Percentiles rank a stretch among this genome's conserved stretches.
phyloP scores from a whole-genome alignment of 2,113 vertebrate genomes.

The Mastomys coucha region DNA sequence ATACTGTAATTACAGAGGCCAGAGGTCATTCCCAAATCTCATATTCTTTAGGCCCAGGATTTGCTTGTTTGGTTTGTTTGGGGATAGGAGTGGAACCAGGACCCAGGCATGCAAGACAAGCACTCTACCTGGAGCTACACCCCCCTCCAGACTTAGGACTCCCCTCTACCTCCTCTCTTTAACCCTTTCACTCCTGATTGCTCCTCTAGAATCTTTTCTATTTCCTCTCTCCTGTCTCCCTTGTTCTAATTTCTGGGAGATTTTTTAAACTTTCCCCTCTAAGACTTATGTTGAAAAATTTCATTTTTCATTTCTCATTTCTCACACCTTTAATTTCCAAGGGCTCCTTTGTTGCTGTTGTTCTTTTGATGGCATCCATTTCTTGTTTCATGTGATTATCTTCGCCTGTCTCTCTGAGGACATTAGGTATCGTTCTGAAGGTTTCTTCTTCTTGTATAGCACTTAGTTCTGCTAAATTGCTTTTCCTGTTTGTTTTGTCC shows the following conservation, averaged over 20 bases:
- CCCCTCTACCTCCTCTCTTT: background rate
- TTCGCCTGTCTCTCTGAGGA: conserved; percentile 10
- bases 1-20: background rate
- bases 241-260: conserved; percentile 41
- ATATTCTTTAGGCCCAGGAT: background rate
- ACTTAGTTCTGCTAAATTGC: background rate
- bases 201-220: background rate
- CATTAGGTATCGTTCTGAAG: background rate
- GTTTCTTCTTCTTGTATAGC: background rate
- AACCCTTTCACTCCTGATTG: background rate
- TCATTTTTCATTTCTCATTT: conserved; percentile 52
- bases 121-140: background rate
- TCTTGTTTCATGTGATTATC: conserved; percentile 60
- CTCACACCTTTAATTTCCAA: conserved; percentile 60
- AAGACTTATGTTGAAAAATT: conserved; percentile 9
- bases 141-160: background rate
- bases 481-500: conserved; percentile 25
- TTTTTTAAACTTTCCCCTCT: conserved; percentile 45
- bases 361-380: conserved; percentile 14
- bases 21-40: background rate
- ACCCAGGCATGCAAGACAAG: background rate
- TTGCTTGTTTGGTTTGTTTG: background rate
- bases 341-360: background rate
- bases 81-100: background rate
- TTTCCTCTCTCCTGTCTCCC: background rate